Evolutionary conservation across 2,797 vertebrate genomes (phyloP).

Genomic region (Thripadectes ignobilis): DNA sequence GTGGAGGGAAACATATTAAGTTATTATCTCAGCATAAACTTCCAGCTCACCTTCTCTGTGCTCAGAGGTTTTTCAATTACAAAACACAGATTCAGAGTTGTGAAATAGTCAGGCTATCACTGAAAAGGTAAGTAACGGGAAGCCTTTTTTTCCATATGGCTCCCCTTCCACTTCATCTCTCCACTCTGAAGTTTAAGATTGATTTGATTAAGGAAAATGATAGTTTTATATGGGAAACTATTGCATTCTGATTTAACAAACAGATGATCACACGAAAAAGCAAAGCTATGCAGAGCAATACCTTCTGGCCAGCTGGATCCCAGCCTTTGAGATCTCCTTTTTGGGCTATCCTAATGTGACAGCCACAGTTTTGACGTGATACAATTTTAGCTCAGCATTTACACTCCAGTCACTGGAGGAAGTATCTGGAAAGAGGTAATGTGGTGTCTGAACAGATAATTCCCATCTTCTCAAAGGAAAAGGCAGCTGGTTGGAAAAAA

Average conservation of each 20-base stretch:
- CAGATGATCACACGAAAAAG: background rate
- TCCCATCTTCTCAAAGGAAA: background rate
- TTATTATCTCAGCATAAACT: background rate
- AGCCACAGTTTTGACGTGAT: background rate
- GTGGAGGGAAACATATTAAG: rapidly evolving
- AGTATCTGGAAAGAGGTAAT: background rate
- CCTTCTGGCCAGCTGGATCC: background rate
- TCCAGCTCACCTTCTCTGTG: background rate
- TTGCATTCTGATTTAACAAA: background rate
- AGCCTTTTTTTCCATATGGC: background rate
- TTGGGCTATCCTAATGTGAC: background rate
- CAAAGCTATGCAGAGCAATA: background rate
- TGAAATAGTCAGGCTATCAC: background rate
- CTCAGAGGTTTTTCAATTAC: background rate
- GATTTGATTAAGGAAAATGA: background rate
- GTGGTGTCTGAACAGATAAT: background rate
- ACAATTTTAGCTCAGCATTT: background rate
- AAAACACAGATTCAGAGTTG: background rate
- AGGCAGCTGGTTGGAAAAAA: background rate
- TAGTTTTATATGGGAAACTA: background rate
- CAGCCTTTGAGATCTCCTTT: background rate
- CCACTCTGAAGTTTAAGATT: background rate
- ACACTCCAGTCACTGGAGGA: background rate
- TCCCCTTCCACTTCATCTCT: background rate
- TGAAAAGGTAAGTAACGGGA: background rate